Evolutionary conservation across 2,888 invertebrate species (phyloP), one percentile per base, ranked within the genome.

Genomic region (Andrena praecox): DNA sequence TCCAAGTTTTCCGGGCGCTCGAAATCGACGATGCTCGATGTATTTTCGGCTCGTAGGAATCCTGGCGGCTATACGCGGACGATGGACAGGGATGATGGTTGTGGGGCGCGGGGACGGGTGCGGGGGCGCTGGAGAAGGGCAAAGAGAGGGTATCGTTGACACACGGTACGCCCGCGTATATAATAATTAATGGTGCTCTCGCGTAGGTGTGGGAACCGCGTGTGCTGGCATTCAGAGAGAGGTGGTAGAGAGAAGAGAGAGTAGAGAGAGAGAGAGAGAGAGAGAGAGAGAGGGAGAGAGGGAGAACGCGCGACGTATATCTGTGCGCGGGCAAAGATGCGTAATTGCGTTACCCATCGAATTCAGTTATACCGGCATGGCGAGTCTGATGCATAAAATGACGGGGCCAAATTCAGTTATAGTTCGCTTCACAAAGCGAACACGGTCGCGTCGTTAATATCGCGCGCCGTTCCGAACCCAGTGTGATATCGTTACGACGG

Each of bases 371-470:
- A 88, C 88, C 90, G 90, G 91, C 91, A 93, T 92, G 92, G 93
- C 92, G 92, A 93, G 93, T 94, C 93, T 93, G 93, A 92, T 93
- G 94, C 94, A 93, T 93, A 93, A 94, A 94, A 94, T 94, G 93
- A 93, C 92, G 91, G 90, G 90, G 90, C 89, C 91, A 93, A 94
- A 94, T 92, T 93, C 90, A 91, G 93, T 94, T 94, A 94, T 93
- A 93, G 93, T 92, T 91, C 93, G 93, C 93, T 93, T 93, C 91
- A 93, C 94, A 94, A 93, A 93, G 94, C 93, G 91, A 92, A 89
- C 83, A 88, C 90, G 90, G 88, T 88, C 90, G 88, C 90, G 91
- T 90, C 90, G 91, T 91, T 92, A 92, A 92, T 92, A 92, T 92
- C 91, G 90, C 91, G 88, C 56, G 24, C 89, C 87, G 87, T 86